Percentiles rank a stretch among this genome's conserved stretches.
Evolutionary conservation across 2,888 invertebrate genomes (phyloP).

Genomic region (Pediacus dermestoides): DNA sequence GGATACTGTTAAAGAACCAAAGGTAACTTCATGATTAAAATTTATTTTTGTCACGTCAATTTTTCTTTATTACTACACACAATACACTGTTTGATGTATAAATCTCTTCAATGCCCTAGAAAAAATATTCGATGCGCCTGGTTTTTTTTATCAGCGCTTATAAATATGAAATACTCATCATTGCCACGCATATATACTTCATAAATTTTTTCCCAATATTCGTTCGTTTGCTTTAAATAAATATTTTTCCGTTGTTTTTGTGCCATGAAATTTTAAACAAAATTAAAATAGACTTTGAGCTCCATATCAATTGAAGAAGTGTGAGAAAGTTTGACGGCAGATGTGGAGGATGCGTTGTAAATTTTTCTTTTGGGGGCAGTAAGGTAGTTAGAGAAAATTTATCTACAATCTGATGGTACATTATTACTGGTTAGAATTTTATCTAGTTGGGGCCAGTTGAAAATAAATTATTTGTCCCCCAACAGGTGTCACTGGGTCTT

Average conservation of each 20-base stretch:
- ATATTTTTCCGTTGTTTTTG: slow-evolving; percentile 1
- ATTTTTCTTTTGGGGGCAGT: neutral
- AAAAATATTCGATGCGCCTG: too few relatives aligned
- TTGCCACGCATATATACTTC: too few relatives aligned
- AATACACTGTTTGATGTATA: too few relatives aligned
- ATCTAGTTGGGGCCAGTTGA: slow-evolving; percentile 5
- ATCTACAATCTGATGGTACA: slow-evolving; percentile 5
- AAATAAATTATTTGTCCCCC: slow-evolving; percentile 9
- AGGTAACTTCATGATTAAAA: slow-evolving; percentile 38
- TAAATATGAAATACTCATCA: too few relatives aligned
- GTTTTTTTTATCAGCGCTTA: too few relatives aligned
- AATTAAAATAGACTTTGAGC: neutral
- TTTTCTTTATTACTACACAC: neutral
- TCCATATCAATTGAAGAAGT: too few relatives aligned
- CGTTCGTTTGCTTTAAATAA: too few relatives aligned
- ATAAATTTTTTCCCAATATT: too few relatives aligned
- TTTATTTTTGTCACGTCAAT: slow-evolving; percentile 3
- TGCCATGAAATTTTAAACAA: slow-evolving; percentile 1
- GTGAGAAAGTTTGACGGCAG: neutral
- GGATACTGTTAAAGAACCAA: slow-evolving; percentile 55
- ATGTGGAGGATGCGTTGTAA: neutral
- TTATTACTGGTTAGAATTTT: slow-evolving; percentile 5
- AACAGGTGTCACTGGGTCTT: slow-evolving; percentile 52
- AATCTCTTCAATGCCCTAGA: too few relatives aligned
- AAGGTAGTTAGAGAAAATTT: slow-evolving; percentile 1